Conservation (phyloP, 2,113 vertebrate species). For the Hystrix cristata region DNA sequence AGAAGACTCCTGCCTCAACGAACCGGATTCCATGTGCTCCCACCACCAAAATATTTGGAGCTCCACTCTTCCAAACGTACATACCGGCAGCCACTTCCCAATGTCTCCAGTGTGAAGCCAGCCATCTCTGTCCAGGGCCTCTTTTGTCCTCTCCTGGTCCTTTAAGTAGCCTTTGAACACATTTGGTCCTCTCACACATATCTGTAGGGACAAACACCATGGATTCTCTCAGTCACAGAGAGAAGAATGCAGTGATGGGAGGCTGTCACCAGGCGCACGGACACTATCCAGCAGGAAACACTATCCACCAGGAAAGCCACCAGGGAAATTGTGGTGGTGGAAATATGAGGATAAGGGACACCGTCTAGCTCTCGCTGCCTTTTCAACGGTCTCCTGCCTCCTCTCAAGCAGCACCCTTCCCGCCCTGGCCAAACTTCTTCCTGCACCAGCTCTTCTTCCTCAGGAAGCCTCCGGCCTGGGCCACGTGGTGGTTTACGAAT, state of each 20-base stretch:
- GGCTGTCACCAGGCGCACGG: not conserved
- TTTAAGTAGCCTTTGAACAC: conserved; percentile 99
- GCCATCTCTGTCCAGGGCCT: conserved; percentile 94
- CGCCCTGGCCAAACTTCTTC: not conserved
- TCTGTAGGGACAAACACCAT: conserved; percentile 87
- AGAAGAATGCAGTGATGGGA: not conserved
- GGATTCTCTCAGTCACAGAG: not conserved
- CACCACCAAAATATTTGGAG: no score
- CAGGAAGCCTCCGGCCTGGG: not conserved
- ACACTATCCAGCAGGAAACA: not conserved
- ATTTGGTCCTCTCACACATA: conserved; percentile 98
- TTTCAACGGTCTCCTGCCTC: not conserved
- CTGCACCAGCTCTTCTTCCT: not conserved
- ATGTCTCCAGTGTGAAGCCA: conserved; percentile 99
- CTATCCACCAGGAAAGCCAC: not conserved
- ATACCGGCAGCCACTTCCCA: conserved; percentile 96
- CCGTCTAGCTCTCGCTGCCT: not conserved
- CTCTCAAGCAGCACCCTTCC: not conserved
- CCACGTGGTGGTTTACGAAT: not conserved
- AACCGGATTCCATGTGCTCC: not conserved
- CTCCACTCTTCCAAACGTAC: conserved; percentile 66
- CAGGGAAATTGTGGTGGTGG: not conserved
- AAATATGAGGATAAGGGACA: not conserved
- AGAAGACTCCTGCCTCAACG: not conserved
- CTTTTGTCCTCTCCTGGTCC: conserved; percentile 93